Conservation (phyloP, 2,888 invertebrate species). For the Oeneis ivallda region DNA sequence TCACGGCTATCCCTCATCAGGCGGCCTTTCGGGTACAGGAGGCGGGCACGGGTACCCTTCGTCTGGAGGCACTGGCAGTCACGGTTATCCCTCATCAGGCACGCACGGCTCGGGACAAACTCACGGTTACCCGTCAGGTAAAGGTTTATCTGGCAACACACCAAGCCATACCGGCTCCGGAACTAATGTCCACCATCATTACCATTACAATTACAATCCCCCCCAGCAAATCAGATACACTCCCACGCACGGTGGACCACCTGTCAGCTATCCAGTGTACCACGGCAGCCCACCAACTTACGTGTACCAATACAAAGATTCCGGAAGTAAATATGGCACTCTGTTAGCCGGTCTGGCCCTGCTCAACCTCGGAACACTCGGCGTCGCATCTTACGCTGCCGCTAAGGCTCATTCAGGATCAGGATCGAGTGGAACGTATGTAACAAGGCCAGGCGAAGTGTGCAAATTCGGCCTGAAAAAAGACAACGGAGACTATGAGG, state of each 20-base stretch:
- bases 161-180: slow-evolving; percentile 35
- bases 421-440: slow-evolving; percentile 48
- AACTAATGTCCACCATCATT: slow-evolving; percentile 61
- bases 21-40: slow-evolving; percentile 43
- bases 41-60: slow-evolving; percentile 43
- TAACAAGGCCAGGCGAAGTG: slow-evolving; percentile 61
- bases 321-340: slow-evolving; percentile 72
- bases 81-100: slow-evolving; percentile 38
- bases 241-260: slow-evolving; percentile 54
- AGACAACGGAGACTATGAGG: slow-evolving; percentile 71
- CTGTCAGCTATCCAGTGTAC: slow-evolving; percentile 65
- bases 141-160: slow-evolving; percentile 46
- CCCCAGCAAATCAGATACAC: slow-evolving; percentile 66
- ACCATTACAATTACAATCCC: slow-evolving; percentile 69
- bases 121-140: slow-evolving; percentile 44
- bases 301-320: slow-evolving; percentile 69
- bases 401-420: slow-evolving; percentile 42
- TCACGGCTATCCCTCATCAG: slow-evolving; percentile 52
- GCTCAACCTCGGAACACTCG: slow-evolving; percentile 68
- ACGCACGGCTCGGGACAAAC: slow-evolving; percentile 9
- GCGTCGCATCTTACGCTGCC: slow-evolving; percentile 54
- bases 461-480: slow-evolving; percentile 70
- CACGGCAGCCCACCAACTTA: slow-evolving; percentile 65
- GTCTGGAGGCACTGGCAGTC: slow-evolving; percentile 43
- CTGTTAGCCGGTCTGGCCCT: slow-evolving; percentile 67